These are phyloP conservation scores for Trididemnum miniatum DNA, from an alignment of 23 tunicate genomes.

Conservation along the genomic window DNA sequence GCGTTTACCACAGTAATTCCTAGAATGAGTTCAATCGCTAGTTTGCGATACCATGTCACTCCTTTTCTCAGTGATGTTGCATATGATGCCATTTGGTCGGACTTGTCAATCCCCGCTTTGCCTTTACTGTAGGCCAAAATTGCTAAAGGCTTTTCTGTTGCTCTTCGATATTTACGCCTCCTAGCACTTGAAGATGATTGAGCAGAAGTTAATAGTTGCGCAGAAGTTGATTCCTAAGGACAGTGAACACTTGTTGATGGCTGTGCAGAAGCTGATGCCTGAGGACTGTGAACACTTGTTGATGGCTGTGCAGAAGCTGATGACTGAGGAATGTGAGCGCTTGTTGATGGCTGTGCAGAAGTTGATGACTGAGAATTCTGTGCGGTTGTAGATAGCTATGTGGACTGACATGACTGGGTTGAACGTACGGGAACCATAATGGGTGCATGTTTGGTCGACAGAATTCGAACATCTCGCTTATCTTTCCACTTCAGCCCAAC, in stretches of 20 bases:
- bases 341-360: background rate
- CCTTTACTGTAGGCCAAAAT: no score
- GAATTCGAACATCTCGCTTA: no score
- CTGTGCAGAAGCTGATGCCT: no score
- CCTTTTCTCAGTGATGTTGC: conserved; percentile 14
- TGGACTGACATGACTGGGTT: background rate
- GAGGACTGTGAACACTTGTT: no score
- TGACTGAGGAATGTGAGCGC: background rate
- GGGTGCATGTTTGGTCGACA: no score
- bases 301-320: no score
- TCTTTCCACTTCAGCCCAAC: no score
- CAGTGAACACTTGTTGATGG: no score
- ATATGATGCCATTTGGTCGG: no score
- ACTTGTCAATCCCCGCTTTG: no score
- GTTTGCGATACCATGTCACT: conserved; percentile 25
- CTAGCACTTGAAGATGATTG: background rate
- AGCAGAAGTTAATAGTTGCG: background rate
- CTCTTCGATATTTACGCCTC: no score
- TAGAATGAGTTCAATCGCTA: conserved; percentile 16
- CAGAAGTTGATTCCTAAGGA: background rate
- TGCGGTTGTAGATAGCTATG: background rate
- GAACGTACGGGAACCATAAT: background rate
- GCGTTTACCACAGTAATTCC: conserved; percentile 17
- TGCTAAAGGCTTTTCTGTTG: no score
- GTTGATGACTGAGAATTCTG: background rate